phyloP scores from a whole-genome alignment of 2,888 invertebrate genomes.

The Drosophila crucigera region DNA sequence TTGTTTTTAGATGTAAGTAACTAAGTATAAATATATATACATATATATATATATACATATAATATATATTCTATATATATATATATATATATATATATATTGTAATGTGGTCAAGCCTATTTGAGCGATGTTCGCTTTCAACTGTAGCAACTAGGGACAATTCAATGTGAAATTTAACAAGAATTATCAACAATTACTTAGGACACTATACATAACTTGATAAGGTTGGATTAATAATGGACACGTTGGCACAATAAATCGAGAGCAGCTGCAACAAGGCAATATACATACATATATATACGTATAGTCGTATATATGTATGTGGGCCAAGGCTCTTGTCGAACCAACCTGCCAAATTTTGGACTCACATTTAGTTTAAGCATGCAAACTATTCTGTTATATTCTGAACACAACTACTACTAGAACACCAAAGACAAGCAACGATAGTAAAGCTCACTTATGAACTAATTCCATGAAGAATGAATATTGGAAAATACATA shows the following conservation, averaged over 20 bases:
- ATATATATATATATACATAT: conserved; percentile 26
- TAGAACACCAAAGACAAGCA: conserved; percentile 60
- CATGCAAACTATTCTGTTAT: conserved; percentile 52
- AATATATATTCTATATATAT: conserved; percentile 32
- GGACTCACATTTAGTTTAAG: conserved; percentile 55
- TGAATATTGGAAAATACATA: conserved; percentile 6
- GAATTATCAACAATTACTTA: conserved; percentile 39
- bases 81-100: conserved; percentile 45
- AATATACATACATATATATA: neutral
- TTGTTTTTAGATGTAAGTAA: conserved; percentile 44
- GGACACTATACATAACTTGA: conserved; percentile 26
- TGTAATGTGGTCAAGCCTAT: conserved; percentile 67
- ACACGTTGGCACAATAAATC: conserved; percentile 15
- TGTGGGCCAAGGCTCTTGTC: conserved; percentile 26
- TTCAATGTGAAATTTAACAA: conserved; percentile 62
- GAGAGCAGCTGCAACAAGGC: neutral
- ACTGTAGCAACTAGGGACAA: conserved; percentile 74
- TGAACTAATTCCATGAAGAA: conserved; percentile 51
- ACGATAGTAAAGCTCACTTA: conserved; percentile 67
- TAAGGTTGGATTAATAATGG: conserved; percentile 39
- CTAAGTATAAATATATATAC: conserved; percentile 40
- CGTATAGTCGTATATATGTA: neutral
- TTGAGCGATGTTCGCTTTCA: conserved; percentile 83
- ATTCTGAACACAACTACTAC: conserved; percentile 46
- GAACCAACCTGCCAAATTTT: conserved; percentile 58